A percentile compares a stretch with the other conserved stretches of the same genome.
Evolutionary conservation across 2,797 vertebrate genomes (phyloP).

Genomic region (Chromobotia macracanthus): DNA sequence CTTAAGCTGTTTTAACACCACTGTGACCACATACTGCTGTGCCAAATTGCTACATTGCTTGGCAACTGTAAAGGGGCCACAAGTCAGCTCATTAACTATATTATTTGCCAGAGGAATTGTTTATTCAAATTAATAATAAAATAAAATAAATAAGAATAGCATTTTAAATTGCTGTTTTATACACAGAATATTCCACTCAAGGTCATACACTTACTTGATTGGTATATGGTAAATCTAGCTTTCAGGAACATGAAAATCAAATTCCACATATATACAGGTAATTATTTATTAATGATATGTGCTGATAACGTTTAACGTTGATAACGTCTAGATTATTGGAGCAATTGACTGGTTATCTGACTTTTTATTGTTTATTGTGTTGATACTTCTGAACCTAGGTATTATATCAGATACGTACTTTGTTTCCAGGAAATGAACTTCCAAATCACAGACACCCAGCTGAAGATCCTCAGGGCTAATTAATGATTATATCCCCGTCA

Average conservation of each 20-base stretch:
- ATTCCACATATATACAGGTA: not conserved
- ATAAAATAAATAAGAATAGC: too few relatives aligned
- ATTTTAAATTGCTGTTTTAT: too few relatives aligned
- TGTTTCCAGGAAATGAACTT: slow-evolving; percentile 20
- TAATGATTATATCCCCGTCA: slow-evolving; percentile 35
- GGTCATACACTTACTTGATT: too few relatives aligned
- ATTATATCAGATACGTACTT: slow-evolving; percentile 18
- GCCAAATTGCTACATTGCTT: not conserved
- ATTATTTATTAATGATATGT: not conserved
- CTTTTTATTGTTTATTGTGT: not conserved
- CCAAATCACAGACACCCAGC: slow-evolving; percentile 35
- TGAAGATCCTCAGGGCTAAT: slow-evolving; percentile 22
- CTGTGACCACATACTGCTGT: too few relatives aligned
- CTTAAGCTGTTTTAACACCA: too few relatives aligned
- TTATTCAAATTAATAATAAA: too few relatives aligned
- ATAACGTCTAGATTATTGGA: not conserved
- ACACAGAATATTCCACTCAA: too few relatives aligned
- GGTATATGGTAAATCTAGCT: not conserved
- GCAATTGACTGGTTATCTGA: slow-evolving; percentile 12
- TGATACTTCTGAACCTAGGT: not conserved
- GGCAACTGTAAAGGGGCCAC: not conserved
- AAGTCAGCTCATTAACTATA: too few relatives aligned
- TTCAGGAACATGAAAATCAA: not conserved
- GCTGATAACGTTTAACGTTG: not conserved
- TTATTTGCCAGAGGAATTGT: too few relatives aligned